Evolutionary conservation across 2,888 invertebrate genomes (phyloP).

Genomic region (Pollenia labialis): DNA sequence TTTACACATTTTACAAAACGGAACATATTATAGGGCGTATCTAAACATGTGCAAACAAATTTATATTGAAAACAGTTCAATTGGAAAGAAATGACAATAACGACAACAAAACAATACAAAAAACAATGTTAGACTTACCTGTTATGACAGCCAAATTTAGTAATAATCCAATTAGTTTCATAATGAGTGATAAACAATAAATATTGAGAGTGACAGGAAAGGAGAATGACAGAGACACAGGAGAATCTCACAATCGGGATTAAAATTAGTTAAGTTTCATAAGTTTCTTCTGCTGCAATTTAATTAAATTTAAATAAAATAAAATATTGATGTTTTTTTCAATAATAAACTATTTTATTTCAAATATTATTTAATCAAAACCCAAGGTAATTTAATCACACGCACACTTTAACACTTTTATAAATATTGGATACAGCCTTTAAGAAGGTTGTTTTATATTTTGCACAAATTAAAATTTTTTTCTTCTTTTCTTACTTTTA

Average conservation of each 20-base stretch:
- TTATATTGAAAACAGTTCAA: conserved; percentile 40
- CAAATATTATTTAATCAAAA: not conserved
- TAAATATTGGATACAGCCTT: not conserved
- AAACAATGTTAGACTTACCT: conserved; percentile 77
- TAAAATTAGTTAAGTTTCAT: not conserved
- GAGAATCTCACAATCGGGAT: not conserved
- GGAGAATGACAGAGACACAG: not conserved
- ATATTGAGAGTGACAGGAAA: conserved; percentile 15
- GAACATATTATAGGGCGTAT: conserved; percentile 1
- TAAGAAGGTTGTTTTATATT: not conserved
- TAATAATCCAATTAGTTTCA: conserved; percentile 83
- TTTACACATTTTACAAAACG: not conserved
- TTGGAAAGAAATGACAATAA: conserved; percentile 25
- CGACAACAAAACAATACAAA: conserved; percentile 35
- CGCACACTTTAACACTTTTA: not conserved
- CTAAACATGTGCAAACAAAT: conserved; percentile 8
- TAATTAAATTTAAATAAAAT: not conserved
- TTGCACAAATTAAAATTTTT: conserved; percentile 15
- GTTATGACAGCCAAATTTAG: conserved; percentile 83
- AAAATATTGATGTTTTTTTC: not conserved
- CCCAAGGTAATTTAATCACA: conserved; percentile 29
- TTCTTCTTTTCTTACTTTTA: conserved; percentile 14
- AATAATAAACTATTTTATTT: conserved; percentile 2
- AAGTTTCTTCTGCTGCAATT: not conserved
- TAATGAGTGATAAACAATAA: conserved; percentile 68